Conservation (phyloP, 2,113 vertebrate species). For the Tragelaphus scriptus region DNA sequence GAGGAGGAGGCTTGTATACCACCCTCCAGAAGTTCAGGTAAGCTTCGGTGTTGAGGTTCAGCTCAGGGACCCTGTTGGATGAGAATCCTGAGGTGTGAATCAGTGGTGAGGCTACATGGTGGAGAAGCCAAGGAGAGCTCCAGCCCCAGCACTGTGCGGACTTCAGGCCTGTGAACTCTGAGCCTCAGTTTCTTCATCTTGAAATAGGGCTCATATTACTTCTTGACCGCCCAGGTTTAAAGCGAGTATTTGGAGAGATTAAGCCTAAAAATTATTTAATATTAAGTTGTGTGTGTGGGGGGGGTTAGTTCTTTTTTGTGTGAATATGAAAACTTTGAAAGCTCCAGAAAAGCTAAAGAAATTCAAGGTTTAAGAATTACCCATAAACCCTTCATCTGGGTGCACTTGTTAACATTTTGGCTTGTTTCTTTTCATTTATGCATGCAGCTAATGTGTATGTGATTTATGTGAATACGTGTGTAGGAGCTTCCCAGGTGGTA, state of each 20-base stretch:
- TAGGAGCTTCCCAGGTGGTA: neutral
- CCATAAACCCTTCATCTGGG: neutral
- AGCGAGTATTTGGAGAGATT: neutral
- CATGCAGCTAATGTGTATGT: neutral
- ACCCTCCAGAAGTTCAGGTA: neutral
- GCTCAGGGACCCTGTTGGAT: neutral
- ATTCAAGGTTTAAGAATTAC: neutral
- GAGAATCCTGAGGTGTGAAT: neutral
- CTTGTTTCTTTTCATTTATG: neutral
- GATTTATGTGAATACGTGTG: neutral
- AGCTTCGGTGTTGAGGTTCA: neutral
- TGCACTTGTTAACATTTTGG: neutral
- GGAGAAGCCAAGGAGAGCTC: neutral
- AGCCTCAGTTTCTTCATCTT: neutral
- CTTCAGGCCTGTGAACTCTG: neutral
- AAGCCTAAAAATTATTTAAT: neutral
- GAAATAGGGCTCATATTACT: neutral
- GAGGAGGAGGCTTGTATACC: neutral
- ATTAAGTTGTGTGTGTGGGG: neutral
- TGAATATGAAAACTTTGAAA: neutral
- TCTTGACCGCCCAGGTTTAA: neutral
- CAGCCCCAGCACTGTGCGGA: neutral
- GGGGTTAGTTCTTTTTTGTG: neutral
- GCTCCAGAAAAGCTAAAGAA: neutral
- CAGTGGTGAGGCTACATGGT: neutral